phyloP scores from a whole-genome alignment of 2,113 vertebrate species.

The Cebidichthys violaceus region DNA sequence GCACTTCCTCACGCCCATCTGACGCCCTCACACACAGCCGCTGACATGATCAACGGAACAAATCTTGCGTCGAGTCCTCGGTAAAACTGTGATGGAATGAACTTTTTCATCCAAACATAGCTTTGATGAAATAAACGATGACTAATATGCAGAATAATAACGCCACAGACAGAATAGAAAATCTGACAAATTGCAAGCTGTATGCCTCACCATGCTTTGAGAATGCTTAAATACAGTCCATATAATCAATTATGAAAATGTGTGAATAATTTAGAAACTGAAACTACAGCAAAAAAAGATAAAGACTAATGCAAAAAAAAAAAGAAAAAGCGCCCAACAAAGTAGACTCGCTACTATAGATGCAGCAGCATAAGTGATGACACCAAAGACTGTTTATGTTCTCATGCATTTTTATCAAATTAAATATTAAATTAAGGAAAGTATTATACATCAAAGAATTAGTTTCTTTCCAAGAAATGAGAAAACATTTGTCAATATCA shows the following conservation, averaged over 20 bases:
- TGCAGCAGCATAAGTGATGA: constrained; percentile 67
- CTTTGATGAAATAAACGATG: constrained; percentile 50
- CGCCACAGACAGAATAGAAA: constrained; percentile 57
- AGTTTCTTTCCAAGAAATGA: neutral
- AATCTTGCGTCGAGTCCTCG: neutral
- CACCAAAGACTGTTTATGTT: constrained; percentile 46
- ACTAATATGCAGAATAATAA: constrained; percentile 63
- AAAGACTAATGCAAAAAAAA: constrained; percentile 58
- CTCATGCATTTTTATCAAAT: constrained; percentile 24
- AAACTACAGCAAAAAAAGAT: constrained; percentile 63
- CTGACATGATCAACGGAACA: constrained; percentile 8
- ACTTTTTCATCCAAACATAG: constrained; percentile 51
- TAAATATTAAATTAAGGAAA: constrained; percentile 12
- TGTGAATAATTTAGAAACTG: constrained; percentile 76
- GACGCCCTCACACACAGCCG: constrained; percentile 23
- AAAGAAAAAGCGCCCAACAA: constrained; percentile 58
- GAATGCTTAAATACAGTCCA: constrained; percentile 72
- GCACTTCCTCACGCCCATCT: neutral
- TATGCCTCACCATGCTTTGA: constrained; percentile 61
- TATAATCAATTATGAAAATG: constrained; percentile 77
- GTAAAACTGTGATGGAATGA: constrained; percentile 36
- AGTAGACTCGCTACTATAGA: constrained; percentile 51
- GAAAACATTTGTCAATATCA: neutral
- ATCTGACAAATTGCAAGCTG: constrained; percentile 66
- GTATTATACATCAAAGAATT: constrained; percentile 13